Conservation (phyloP, 2,113 vertebrate genomes). For the Paramisgurnus dabryanus region DNA sequence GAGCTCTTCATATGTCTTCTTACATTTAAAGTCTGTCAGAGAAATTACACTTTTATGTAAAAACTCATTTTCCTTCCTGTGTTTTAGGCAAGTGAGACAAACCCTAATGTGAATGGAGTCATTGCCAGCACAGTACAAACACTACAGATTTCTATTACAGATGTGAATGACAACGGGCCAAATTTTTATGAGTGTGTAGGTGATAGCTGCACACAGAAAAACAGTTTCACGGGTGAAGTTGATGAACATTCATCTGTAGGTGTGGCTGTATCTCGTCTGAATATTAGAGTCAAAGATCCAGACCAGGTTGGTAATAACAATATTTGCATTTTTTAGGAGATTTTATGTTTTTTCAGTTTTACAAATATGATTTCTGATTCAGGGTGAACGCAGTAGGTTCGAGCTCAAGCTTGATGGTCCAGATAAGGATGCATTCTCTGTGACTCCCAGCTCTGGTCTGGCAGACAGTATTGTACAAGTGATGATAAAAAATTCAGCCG, state of each 20-base stretch:
- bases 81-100: slow-evolving; percentile 67
- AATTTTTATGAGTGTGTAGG: slow-evolving; percentile 80
- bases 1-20: no score
- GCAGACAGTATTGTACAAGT: slow-evolving; percentile 75
- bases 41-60: no score
- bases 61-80: background rate
- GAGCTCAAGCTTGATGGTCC: slow-evolving; percentile 72
- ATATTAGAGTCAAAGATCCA: slow-evolving; percentile 76
- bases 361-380: slow-evolving; percentile 32
- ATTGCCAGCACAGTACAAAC: slow-evolving; percentile 53
- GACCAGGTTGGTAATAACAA: slow-evolving; percentile 76
- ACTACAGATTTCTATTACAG: slow-evolving; percentile 76
- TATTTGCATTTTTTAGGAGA: background rate
- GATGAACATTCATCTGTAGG: slow-evolving; percentile 76
- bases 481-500: slow-evolving; percentile 64
- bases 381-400: slow-evolving; percentile 77
- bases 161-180: slow-evolving; percentile 86
- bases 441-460: slow-evolving; percentile 66
- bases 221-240: slow-evolving; percentile 73
- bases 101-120: slow-evolving; percentile 53
- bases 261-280: slow-evolving; percentile 71
- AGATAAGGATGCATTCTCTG: slow-evolving; percentile 72
- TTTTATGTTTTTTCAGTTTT: background rate
- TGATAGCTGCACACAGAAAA: slow-evolving; percentile 60
- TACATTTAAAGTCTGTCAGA: no score